These are phyloP conservation scores for Philotrypesis tridentata DNA, from an alignment of 1,140 invertebrate genomes.

Conservation along the genomic window DNA sequence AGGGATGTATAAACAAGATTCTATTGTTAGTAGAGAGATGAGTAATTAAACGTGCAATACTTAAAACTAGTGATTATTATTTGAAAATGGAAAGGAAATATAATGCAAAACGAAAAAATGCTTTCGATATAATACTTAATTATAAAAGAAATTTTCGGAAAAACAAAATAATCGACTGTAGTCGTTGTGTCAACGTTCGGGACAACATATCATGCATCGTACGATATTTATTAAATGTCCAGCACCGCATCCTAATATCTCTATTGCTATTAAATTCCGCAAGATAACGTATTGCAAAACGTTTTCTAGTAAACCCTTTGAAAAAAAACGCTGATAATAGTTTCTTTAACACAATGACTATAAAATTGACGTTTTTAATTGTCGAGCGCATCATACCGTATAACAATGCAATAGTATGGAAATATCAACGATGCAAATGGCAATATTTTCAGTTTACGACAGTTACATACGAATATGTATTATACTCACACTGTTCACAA, in stretches of 20 bases:
- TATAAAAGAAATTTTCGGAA: conserved; percentile 3
- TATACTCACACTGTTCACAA: background rate
- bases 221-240: conserved; percentile 18
- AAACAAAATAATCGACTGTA: background rate
- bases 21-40: background rate
- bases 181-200: conserved; percentile 17
- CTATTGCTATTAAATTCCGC: background rate
- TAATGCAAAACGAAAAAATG: background rate
- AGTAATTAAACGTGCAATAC: conserved; percentile 39
- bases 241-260: background rate
- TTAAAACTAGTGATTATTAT: conserved; percentile 36
- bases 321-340: background rate
- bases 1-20: conserved; percentile 7
- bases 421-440: background rate
- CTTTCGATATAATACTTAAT: conserved; percentile 34
- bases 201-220: conserved; percentile 26
- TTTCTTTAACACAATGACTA: background rate
- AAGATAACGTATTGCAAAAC: background rate
- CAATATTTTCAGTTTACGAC: background rate
- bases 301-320: background rate
- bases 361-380: background rate
- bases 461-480: conserved; percentile 8
- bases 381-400: background rate
- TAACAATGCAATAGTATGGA: conserved; percentile 4
- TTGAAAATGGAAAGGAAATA: background rate